Conservation (phyloP, 2,113 vertebrate species). For the Phasianus colchicus region DNA sequence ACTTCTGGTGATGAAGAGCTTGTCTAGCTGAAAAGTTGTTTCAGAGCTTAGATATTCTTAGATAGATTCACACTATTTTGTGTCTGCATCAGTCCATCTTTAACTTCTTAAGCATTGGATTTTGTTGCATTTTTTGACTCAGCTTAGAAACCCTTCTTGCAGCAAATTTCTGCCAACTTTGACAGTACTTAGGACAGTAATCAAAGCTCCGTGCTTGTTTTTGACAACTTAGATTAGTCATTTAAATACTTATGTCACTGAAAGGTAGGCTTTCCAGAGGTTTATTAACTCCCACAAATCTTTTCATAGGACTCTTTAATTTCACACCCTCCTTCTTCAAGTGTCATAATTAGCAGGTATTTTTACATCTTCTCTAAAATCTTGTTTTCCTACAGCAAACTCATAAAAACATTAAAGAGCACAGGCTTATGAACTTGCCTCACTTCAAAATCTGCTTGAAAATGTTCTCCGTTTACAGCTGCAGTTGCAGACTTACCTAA, state of each 20-base stretch:
- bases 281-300: slow-evolving; percentile 31
- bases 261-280: not conserved
- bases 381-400: not conserved
- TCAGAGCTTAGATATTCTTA: not conserved
- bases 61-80: not conserved
- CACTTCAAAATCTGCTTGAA: not conserved
- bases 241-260: not conserved
- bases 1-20: not conserved
- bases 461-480: not conserved
- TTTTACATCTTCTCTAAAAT: slow-evolving; percentile 24
- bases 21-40: not conserved
- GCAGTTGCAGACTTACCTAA: not conserved
- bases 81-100: not conserved
- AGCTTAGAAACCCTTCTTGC: not conserved
- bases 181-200: not conserved
- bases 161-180: not conserved
- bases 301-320: not conserved
- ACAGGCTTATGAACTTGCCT: not conserved
- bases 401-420: not conserved
- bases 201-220: not conserved
- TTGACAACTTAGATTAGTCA: slow-evolving; percentile 13
- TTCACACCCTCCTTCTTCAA: not conserved
- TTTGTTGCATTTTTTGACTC: not conserved
- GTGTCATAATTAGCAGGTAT: not conserved
- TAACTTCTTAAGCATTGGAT: not conserved